Evolutionary conservation across 2,797 vertebrate species (phyloP), one percentile per base, ranked within the genome.

Genomic region (Fistularia commersonii): DNA sequence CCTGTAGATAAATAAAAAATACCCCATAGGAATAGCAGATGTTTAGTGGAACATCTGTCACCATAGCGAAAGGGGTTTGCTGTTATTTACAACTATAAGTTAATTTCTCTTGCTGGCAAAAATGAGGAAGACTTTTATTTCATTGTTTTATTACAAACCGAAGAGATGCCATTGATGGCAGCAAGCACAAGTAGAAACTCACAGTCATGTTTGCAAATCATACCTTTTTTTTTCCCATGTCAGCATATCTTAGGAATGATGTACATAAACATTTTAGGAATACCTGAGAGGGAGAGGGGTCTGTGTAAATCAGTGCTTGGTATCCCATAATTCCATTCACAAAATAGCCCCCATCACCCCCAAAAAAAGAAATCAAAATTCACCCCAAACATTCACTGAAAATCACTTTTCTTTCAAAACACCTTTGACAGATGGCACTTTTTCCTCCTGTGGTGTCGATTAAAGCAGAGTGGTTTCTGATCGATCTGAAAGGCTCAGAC

Each of bases 71-170:
- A 23, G 23, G 2, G 4, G 23, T 23, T 23, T 2, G 23, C 23
- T 23, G 23, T 23, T 4, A 23, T 23, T 23, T 23, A 23, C 23
- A 23, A 23, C 23, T 23, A 23, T 23, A 23, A 23, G 23, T 23
- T 23, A 23, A 23, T 23, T 23, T 23, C 23, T 23, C 23, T 23
- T 23, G 23, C 23, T 2, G 2, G 23, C 23, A 23, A 45, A 45
- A 45, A 45, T 45, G 23, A 4, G 53, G 34, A 44, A 6, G 14
- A 7, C 32, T 47, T 54, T 34, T 8, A 41, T 1, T 11, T 44
- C 54, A 11, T 37, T 48, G n/a, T 65, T 84, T 87, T 80, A 81
- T 81, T 87, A 62, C 34, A 39, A 80, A 82, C 54, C 72, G 1
- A 54, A 49, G 23, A 64, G 13, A 36, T 15, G 14, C 57, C 63